Percentiles rank a stretch among this genome's conserved stretches.
Evolutionary conservation across 2,888 invertebrate genomes (phyloP).

Genomic region (Drosophila cyrtoloma): DNA sequence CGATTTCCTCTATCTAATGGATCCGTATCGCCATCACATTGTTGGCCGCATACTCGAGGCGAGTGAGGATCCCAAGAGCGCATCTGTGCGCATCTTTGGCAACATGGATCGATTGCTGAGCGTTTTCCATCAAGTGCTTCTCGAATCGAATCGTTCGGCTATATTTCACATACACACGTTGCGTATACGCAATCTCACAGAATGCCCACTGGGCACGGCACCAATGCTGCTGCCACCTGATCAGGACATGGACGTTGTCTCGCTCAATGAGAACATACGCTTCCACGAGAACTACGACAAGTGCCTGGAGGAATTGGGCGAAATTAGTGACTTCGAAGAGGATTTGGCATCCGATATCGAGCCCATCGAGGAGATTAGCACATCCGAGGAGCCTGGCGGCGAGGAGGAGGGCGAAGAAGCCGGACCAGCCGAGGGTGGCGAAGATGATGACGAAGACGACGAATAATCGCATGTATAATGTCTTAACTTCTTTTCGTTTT

Average conservation of each 20-base stretch:
- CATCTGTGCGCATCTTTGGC: slow-evolving; percentile 82
- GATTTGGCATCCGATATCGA: slow-evolving; percentile 75
- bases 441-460: slow-evolving; percentile 53
- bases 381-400: slow-evolving; percentile 73
- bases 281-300: slow-evolving; percentile 79
- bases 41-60: slow-evolving; percentile 68
- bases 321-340: slow-evolving; percentile 79
- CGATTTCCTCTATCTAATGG: slow-evolving; percentile 80
- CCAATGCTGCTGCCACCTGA: slow-evolving; percentile 63
- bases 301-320: slow-evolving; percentile 69
- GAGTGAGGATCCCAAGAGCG: slow-evolving; percentile 70
- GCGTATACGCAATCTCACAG: slow-evolving; percentile 66
- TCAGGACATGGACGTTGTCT: slow-evolving; percentile 64
- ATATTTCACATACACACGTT: slow-evolving; percentile 76
- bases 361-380: slow-evolving; percentile 69
- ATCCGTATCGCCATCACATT: slow-evolving; percentile 83
- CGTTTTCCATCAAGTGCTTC: slow-evolving; percentile 78
- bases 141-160: slow-evolving; percentile 80
- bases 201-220: slow-evolving; percentile 68
- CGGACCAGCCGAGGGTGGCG: slow-evolving; percentile 50
- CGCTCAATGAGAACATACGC: slow-evolving; percentile 78
- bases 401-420: slow-evolving; percentile 71
- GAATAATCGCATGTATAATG: slow-evolving; percentile 19
- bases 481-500: neutral
- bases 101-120: slow-evolving; percentile 76